Evolutionary conservation across 2,888 invertebrate genomes (phyloP), one percentile per base, ranked within the genome.

Genomic region (Linhomoeus sp.): DNA sequence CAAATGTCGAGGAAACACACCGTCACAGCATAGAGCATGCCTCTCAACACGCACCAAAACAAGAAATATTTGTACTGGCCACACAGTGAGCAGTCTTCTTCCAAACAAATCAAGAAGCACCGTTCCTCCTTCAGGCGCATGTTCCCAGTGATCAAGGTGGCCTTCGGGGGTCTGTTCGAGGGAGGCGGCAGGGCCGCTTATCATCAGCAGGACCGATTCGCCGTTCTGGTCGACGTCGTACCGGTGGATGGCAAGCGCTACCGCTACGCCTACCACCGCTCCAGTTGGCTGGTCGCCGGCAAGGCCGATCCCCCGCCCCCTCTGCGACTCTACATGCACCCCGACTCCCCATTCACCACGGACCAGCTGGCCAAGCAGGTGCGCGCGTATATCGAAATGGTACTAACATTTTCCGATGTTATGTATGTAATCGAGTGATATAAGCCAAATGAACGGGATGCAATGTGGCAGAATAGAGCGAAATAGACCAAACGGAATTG

Each of bases 241-340:
- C 88, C 90, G 51, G 85, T 92, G 64, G 92, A 94, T 73, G 83
- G 82, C 70, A 83, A 88, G 70, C 76, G 88, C 48, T 87, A 87
- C 72, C 79, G 88, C 53, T 94, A 94, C 75, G 90, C 92, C 55
- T 94, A 94, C 74, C 92, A 92, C 74, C 79, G 88, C 62, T 88
- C 87, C 55, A 87, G 87, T 46, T 94, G 92, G 92, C 75, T 90
- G 63, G 88, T 90, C 57, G 92, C 92, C 25, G 92, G 92, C 54
- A 92, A 94, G 71, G 90, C 90, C 39, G 90, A 92, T 73, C 88
- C 90, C 19, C 87, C 88, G 9, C 56, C 46, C 2, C 42, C 46
- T 2, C 25, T 14, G 3, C 61, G 88, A 53, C 78, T 90, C 63
- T 88, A 88, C 74, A 78, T 85, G 48, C 92, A 94, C 73, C 92